Evolutionary conservation across 2,888 invertebrate species (phyloP).

Genomic region (Thera britannica): DNA sequence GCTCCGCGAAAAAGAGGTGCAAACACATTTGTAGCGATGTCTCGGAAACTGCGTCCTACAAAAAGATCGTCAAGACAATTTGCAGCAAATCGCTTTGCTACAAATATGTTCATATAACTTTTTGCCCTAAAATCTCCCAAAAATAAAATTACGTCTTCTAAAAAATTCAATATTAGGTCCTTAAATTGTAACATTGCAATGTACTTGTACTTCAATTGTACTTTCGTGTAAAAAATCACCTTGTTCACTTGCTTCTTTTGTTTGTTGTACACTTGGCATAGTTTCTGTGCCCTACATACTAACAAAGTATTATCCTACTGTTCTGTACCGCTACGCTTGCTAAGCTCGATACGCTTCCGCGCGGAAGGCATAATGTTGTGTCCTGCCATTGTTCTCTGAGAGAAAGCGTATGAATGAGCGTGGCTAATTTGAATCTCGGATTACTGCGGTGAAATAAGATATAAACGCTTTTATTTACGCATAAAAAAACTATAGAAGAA

Average conservation of each 20-base stretch:
- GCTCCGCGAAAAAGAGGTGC: no score
- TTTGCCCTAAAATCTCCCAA: no score
- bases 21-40: no score
- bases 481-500: not conserved
- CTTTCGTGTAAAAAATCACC: no score
- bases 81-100: no score
- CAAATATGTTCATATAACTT: no score
- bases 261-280: not conserved
- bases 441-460: conserved; percentile 1
- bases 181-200: no score
- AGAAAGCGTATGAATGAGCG: conserved; percentile 10
- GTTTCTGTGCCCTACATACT: not conserved
- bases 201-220: no score
- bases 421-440: conserved; percentile 11
- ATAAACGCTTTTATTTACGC: not conserved
- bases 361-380: conserved; percentile 11
- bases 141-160: no score
- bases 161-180: no score
- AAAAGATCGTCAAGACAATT: no score
- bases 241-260: not conserved
- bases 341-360: conserved; percentile 15
- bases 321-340: conserved; percentile 4
- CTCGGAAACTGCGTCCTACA: no score
- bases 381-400: conserved; percentile 23
- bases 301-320: not conserved